Base-by-base conservation (phyloP, 2,113 vertebrate genomes). In the Prunella himalayana region DNA sequence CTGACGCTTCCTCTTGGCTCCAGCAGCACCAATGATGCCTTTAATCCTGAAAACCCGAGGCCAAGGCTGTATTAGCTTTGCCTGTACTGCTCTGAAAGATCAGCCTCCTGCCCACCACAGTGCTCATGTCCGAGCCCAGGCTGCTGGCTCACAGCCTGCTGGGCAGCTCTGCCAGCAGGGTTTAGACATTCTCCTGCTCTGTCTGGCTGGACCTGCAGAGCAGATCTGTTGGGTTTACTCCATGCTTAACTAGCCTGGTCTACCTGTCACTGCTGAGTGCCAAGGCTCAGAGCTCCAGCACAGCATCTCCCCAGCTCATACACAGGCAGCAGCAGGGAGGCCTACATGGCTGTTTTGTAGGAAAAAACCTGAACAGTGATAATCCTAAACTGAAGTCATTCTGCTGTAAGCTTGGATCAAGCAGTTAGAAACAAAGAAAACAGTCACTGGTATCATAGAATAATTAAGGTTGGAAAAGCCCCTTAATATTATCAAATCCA, bases 251-350 rank as follows among this genome's bases (percentile, higher is more conserved):
- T 7, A 80, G 87, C 78, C 59, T 60, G 66, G 82, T 57, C 70
- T 82, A 30, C 66, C 54, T 42, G 42, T 49, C 37, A 1, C 4
- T 63, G 63, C 45, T 17, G 57, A 49, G 63, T 22, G 59, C 90
- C 90, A 93, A 44, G 87, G 90, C 82, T 70, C 84, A 79, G 90
- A 60, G 44, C 56, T 80, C 63, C 92, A 66, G 66, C 54, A 37
- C 49, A 13, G 30, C 27, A 10, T 18, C 33, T 44, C 22, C 59
- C 37, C 68, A 66, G 75, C 78, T 82, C 31, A 11, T 3, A 21
- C 31, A 30, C 8, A 1, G 15, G 7, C n/a, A 37, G 4, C 28
- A 61, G 39, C 56, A 54, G 63, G 13, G 31, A 31, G 16, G 71
- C 28, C 76, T 30, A 2, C 13, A 2, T 2, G 41, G 51, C 20